Evolutionary conservation across 2,888 invertebrate genomes (phyloP).

Genomic region (Melinopterus prodromus): DNA sequence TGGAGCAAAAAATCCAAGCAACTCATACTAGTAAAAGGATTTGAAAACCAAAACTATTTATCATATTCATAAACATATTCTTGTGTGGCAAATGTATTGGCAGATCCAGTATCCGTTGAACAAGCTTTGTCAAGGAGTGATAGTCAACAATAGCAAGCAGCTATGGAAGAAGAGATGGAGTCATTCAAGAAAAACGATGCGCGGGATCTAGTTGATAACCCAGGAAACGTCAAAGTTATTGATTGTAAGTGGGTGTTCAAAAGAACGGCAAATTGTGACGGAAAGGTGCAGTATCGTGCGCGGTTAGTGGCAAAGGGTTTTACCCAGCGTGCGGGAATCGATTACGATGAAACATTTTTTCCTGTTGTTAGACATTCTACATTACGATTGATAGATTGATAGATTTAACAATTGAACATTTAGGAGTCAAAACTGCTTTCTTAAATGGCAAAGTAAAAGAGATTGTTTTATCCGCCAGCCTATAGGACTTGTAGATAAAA

Average conservation of each 20-base stretch:
- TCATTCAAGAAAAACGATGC: constrained; percentile 47
- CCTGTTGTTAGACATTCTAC: constrained; percentile 28
- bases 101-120: neutral
- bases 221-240: constrained; percentile 35
- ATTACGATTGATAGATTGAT: constrained; percentile 28
- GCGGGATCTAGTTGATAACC: constrained; percentile 45
- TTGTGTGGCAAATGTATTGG: constrained; percentile 6
- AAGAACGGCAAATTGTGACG: neutral
- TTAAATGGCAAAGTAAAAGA: constrained; percentile 36
- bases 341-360: constrained; percentile 36
- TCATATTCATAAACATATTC: neutral
- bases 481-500: neutral
- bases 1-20: constrained; percentile 41
- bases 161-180: constrained; percentile 48
- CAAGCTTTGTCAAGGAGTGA: constrained; percentile 45
- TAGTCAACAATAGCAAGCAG: constrained; percentile 40
- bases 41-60: neutral
- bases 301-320: too few relatives aligned
- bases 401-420: constrained; percentile 33
- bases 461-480: constrained; percentile 37
- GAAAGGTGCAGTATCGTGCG: constrained; percentile 5
- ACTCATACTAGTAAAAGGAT: constrained; percentile 26
- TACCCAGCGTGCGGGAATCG: too few relatives aligned
- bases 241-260: constrained; percentile 11
- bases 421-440: constrained; percentile 27